Evolutionary conservation across 2,113 vertebrate species (phyloP), one percentile per base, ranked within the genome.

Genomic region (Clarias macrocephalus): DNA sequence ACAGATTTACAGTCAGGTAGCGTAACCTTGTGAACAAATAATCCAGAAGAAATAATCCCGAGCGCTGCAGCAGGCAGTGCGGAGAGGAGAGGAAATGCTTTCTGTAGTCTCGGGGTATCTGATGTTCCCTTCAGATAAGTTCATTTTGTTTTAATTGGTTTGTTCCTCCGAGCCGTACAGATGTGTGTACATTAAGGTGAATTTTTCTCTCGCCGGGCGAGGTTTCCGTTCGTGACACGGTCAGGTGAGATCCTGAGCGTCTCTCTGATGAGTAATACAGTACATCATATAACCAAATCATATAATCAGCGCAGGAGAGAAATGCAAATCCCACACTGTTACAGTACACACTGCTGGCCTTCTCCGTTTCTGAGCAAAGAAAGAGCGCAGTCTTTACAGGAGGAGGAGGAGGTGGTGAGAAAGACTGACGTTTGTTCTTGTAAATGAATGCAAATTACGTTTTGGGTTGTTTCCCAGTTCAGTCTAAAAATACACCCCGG

Each of bases 371-470:
- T 10, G 11, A 18, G 54, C 11, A 73, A 54, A 70, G 30, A 73
- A 54, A 70, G 30, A 84, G 52, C 70, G 42, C 33, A 56, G 15
- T 83, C 52, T 9, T 28, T 21, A 42, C 56, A 12, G 18, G 33
- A 48, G 33, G 54, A n/a, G 25, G 56, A 37, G 62, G 62, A 70
- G 65, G 63, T 4, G 48, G 15, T 54, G 63, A 52, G 19, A n/a
- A 25, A 13, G 54, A 30, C 21, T 73, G 54, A 42, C 28, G 65
- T 68, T 70, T 57, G 52, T 56, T 70, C 52, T 83, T 83, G 63
- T 54, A 83, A 68, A 83, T 84, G 68, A 60, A 73, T 84, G 68
- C 83, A 84, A 85, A 85, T 85, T 8, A 60, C 83, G 28, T 75
- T 60, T 85, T 85, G 83, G 83, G 83, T 42, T n/a, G 54, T 18